Base-by-base conservation (phyloP, 2,797 vertebrate genomes). In the Echeneis naucrates region DNA sequence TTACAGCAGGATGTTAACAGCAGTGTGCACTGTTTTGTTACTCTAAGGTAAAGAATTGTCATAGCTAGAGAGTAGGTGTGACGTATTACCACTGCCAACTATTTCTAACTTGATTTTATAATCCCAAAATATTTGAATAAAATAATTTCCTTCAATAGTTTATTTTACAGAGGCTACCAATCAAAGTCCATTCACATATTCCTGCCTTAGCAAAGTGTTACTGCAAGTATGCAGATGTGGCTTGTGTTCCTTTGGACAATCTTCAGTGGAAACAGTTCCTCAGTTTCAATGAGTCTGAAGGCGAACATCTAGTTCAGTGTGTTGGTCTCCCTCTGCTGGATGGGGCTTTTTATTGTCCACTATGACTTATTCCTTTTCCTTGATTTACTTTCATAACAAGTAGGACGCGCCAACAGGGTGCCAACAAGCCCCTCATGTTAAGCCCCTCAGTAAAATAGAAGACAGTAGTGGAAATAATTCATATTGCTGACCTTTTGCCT, bases 261-360 rank as follows among this genome's bases (percentile, higher is more conserved):
- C 40, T 26, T 5, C 24, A 55, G 50, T 61, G 47, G 37, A 82
- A 61, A 32, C 33, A 60, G 24, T 63, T 21, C 61, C 50, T 65
- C 21, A 62, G 17, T 57, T 51, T 64, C 53, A 65, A 11, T 40
- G 4, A 26, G 7, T 57, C 23, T 62, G 35, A 19, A 55, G 19
- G 51, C 38, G 27, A 53, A 24, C 5, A 62, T 42, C 26, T 52
- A 42, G 62, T 19, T 70, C 26, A 84, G 40, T 85, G 81, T 57
- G 21, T 24, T 81, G 56, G 78, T 66, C 76, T 75, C 84, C 86
- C 89, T 88, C 88, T 92, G 82, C 87, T 90, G 88, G 85, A 73
- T 32, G 69, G 77, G 80, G 53, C 59, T 80, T 52, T 72, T 88
- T 72, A 64, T 69, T 80, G 65, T 66, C 53, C 63, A 16, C 78